Conservation (phyloP, 2,888 invertebrate genomes). For the Phalera bucephala region DNA sequence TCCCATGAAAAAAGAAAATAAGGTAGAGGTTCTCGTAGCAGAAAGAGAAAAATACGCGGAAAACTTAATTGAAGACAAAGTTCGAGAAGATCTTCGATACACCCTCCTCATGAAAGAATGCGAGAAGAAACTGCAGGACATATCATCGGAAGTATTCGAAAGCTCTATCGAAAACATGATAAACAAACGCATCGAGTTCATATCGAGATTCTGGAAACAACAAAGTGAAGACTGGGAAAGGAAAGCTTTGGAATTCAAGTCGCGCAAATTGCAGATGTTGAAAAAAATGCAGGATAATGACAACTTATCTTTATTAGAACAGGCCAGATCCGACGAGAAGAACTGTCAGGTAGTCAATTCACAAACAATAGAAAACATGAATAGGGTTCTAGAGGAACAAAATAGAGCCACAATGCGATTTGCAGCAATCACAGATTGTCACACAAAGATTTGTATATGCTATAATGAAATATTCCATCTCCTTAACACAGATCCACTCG, state of each 20-base stretch:
- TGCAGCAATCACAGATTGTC: conserved; percentile 82
- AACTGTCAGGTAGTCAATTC: conserved; percentile 62
- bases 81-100: conserved; percentile 59
- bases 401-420: conserved; percentile 69
- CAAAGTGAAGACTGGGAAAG: conserved; percentile 62
- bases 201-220: conserved; percentile 54
- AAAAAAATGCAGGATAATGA: conserved; percentile 77
- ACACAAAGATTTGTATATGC: conserved; percentile 79
- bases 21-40: conserved; percentile 6
- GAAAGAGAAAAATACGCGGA: conserved; percentile 40
- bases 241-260: conserved; percentile 67
- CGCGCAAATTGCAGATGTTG: conserved; percentile 61
- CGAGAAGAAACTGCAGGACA: conserved; percentile 54
- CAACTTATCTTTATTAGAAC: conserved; percentile 65
- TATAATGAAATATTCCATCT: conserved; percentile 80
- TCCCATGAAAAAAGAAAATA: conserved; percentile 38
- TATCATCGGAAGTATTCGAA: conserved; percentile 52
- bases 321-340: conserved; percentile 74
- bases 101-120: conserved; percentile 60
- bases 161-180: conserved; percentile 64
- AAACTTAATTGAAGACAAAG: conserved; percentile 55
- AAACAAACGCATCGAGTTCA: conserved; percentile 53
- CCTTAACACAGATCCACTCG: conserved; percentile 65
- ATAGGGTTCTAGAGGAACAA: conserved; percentile 76
- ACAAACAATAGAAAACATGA: conserved; percentile 73